Evolutionary conservation across 2,888 invertebrate species (phyloP).

Genomic region (Drosophila hamatofila): DNA sequence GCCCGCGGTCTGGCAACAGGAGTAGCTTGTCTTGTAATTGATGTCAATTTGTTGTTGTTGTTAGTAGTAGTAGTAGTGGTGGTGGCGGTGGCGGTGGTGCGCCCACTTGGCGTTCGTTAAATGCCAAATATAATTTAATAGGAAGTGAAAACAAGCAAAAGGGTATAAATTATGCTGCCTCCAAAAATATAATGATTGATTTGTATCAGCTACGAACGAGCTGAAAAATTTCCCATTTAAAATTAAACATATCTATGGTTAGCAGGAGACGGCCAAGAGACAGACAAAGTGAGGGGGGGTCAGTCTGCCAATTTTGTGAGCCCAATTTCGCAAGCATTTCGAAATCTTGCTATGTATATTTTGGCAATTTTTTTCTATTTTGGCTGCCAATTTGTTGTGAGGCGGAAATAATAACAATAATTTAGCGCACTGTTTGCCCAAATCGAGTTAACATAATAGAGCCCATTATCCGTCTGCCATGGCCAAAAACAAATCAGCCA

Average conservation of each 20-base stretch:
- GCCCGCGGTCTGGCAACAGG: conserved; percentile 55
- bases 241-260: conserved; percentile 53
- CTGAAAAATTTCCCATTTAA: conserved; percentile 65
- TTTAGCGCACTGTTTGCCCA: conserved; percentile 77
- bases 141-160: conserved; percentile 81
- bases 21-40: conserved; percentile 77
- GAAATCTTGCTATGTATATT: conserved; percentile 28
- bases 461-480: conserved; percentile 57
- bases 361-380: conserved; percentile 36
- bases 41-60: conserved; percentile 66
- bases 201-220: conserved; percentile 75
- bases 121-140: conserved; percentile 81
- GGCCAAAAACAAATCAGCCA: conserved; percentile 53
- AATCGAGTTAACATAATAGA: conserved; percentile 79
- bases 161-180: conserved; percentile 75
- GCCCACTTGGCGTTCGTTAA: conserved; percentile 70
- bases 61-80: conserved; percentile 19
- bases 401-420: conserved; percentile 78
- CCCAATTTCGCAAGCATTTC: conserved; percentile 58
- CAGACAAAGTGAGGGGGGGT: neutral
- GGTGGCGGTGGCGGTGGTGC: conserved; percentile 49
- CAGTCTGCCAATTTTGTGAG: conserved; percentile 59
- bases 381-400: conserved; percentile 63
- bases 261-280: neutral
- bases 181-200: conserved; percentile 73